phyloP scores from a whole-genome alignment of 2,113 vertebrate species.

The Siniperca knerii region DNA sequence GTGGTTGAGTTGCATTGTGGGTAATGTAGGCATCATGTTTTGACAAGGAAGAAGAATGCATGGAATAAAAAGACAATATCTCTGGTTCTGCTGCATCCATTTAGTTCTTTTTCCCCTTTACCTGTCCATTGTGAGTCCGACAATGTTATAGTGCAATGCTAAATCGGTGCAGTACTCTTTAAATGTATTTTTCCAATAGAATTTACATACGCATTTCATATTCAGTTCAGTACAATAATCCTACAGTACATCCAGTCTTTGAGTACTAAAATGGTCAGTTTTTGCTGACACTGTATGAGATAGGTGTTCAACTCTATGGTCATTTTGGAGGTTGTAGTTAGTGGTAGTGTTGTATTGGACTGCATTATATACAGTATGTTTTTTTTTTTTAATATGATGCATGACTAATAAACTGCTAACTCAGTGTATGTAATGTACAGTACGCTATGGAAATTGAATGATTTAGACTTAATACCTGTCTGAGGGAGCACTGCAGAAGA shows the following conservation, averaged over 20 bases:
- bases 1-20: neutral
- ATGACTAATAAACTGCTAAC: neutral
- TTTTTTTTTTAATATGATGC: neutral
- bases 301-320: neutral
- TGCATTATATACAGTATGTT: neutral
- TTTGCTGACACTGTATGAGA: neutral
- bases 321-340: neutral
- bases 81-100: neutral
- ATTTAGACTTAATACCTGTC: slow-evolving; percentile 46
- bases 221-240: no score
- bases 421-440: neutral
- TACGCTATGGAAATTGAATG: neutral
- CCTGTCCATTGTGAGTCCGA: neutral
- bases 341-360: neutral
- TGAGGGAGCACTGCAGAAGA: slow-evolving; percentile 49
- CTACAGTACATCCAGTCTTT: no score
- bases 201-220: no score
- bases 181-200: no score
- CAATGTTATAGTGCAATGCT: neutral
- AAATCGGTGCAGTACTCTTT: neutral
- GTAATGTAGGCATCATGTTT: neutral
- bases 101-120: no score
- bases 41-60: neutral
- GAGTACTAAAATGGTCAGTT: no score
- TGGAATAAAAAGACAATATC: neutral